A percentile compares a stretch with the other conserved stretches of the same genome.
Conservation (phyloP, 2,113 vertebrate genomes). For the Platycercus adscitus region DNA sequence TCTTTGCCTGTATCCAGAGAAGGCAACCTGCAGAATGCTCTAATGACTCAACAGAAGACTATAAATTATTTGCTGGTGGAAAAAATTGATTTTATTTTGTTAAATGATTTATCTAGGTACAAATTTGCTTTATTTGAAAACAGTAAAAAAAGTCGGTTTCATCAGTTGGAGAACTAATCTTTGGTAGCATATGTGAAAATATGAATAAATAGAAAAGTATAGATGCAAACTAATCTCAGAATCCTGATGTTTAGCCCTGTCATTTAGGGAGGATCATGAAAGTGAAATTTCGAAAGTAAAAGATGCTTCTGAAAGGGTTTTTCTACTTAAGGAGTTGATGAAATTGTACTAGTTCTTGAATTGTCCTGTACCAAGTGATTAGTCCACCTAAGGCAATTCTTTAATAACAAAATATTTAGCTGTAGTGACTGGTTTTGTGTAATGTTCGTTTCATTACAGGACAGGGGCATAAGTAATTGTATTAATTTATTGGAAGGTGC, state of each 20-base stretch:
- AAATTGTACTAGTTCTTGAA: not conserved
- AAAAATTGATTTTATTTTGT: not conserved
- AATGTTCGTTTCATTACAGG: not conserved
- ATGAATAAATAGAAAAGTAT: not conserved
- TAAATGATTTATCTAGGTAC: not conserved
- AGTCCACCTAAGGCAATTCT: not conserved
- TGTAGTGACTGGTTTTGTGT: not conserved
- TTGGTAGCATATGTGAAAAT: not conserved
- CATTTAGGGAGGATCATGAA: not conserved
- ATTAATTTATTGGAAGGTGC: not conserved
- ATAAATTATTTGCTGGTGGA: not conserved
- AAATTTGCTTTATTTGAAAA: not conserved
- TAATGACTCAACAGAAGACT: not conserved
- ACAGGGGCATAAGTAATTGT: not conserved
- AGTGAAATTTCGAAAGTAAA: not conserved
- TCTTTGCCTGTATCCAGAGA: not conserved
- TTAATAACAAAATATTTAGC: not conserved
- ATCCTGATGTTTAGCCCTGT: not conserved
- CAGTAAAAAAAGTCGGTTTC: not conserved
- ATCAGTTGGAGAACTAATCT: not conserved
- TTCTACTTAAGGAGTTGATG: not conserved
- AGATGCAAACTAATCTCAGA: not conserved
- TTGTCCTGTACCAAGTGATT: not conserved
- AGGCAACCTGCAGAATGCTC: not conserved
- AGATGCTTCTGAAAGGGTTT: not conserved